Percentiles rank a stretch among this genome's conserved stretches.
phyloP scores from a whole-genome alignment of 2,113 vertebrate genomes.

The Corvus cornix region DNA sequence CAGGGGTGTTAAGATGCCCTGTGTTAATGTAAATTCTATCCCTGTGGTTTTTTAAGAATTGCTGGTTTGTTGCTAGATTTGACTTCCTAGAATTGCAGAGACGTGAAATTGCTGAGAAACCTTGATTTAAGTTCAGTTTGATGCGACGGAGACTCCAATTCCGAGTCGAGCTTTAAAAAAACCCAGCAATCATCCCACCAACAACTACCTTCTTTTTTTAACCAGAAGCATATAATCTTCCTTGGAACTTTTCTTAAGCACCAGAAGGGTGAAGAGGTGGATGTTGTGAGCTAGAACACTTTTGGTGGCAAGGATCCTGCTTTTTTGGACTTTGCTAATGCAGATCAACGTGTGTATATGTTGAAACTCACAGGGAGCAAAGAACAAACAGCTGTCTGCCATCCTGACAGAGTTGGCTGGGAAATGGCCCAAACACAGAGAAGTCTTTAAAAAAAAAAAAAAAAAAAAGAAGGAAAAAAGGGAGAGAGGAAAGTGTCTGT shows the following conservation, averaged over 20 bases:
- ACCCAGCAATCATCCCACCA: constrained; percentile 25
- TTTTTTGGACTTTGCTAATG: background rate
- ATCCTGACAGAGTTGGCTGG: background rate
- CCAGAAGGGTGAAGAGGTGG: background rate
- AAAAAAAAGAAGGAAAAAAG: background rate
- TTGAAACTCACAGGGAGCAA: background rate
- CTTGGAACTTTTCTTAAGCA: background rate
- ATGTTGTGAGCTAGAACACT: background rate
- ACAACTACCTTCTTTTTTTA: constrained; percentile 50
- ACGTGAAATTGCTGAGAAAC: background rate
- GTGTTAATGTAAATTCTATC: background rate
- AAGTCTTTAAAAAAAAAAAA: background rate
- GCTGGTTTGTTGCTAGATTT: background rate
- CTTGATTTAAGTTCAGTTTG: constrained; percentile 12
- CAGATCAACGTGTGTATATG: background rate
- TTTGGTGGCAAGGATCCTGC: background rate
- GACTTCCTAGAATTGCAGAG: background rate
- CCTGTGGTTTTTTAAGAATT: background rate
- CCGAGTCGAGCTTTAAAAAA: constrained; percentile 10
- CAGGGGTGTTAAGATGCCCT: background rate
- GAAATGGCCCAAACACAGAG: constrained; percentile 16
- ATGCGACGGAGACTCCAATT: background rate
- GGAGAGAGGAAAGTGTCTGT: background rate
- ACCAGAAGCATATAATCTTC: constrained; percentile 43
- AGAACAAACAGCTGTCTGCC: constrained; percentile 1